These are phyloP conservation scores for Chaenogobius annularis DNA, from an alignment of 2,113 vertebrate genomes.

Conservation along the genomic window DNA sequence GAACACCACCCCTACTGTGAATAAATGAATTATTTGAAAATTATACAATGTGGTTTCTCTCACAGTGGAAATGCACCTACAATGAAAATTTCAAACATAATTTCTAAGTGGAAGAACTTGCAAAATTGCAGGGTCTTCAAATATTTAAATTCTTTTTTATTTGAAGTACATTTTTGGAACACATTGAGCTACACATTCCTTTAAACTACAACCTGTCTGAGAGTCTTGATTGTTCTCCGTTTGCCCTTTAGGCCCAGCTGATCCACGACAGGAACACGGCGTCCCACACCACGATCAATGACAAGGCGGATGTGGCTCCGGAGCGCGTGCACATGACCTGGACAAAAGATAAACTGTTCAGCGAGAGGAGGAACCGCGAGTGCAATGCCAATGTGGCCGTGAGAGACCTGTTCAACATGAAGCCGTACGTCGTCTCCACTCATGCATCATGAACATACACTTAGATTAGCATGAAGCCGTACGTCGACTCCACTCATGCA, in stretches of 20 bases:
- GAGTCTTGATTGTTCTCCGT: neutral
- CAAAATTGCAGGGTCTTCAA: no score
- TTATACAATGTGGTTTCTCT: no score
- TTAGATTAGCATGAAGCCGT: no score
- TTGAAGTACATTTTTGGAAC: neutral
- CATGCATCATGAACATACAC: neutral
- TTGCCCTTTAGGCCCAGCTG: conserved; percentile 83
- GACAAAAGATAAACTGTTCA: conserved; percentile 91
- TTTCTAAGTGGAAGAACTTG: no score
- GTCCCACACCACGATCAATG: conserved; percentile 73
- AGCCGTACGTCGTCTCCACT: conserved; percentile 82
- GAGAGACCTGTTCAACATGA: conserved; percentile 94
- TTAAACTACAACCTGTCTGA: neutral
- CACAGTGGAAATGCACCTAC: no score
- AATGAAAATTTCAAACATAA: no score
- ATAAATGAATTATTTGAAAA: no score
- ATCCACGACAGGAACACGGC: conserved; percentile 94
- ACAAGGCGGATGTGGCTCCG: conserved; percentile 64
- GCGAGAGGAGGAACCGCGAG: conserved; percentile 86
- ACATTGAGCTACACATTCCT: neutral
- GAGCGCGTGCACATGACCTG: conserved; percentile 96
- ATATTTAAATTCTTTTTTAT: neutral
- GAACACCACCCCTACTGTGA: no score
- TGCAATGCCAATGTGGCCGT: conserved; percentile 69
- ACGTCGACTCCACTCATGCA: no score